Evolutionary conservation across 2,888 invertebrate species (phyloP).

Genomic region (Polydrusus pterygomalis): DNA sequence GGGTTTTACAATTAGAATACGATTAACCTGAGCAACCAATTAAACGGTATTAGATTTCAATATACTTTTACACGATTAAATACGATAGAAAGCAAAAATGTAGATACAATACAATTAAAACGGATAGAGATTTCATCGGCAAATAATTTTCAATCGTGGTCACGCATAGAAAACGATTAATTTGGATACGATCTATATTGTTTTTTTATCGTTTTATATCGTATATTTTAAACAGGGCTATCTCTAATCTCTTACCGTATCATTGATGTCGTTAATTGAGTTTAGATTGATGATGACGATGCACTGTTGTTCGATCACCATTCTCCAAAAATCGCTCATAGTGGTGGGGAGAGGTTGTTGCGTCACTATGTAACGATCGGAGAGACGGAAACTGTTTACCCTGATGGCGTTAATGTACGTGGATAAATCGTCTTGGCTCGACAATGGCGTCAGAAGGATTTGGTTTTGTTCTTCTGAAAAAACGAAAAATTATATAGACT

Average conservation of each 20-base stretch:
- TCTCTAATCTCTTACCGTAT: conserved; percentile 67
- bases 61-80: too few relatives aligned
- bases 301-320: conserved; percentile 69
- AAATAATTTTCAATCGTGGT: too few relatives aligned
- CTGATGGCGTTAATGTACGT: conserved; percentile 72
- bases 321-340: conserved; percentile 72
- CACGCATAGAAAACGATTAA: too few relatives aligned
- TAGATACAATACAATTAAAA: too few relatives aligned
- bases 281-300: conserved; percentile 70
- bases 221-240: too few relatives aligned
- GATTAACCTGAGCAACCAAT: too few relatives aligned
- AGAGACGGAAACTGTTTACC: conserved; percentile 68
- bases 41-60: too few relatives aligned
- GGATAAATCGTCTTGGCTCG: conserved; percentile 67
- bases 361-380: conserved; percentile 70
- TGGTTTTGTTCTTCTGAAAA: conserved; percentile 11
- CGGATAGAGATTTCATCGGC: too few relatives aligned
- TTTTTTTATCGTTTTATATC: too few relatives aligned
- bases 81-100: too few relatives aligned
- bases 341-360: conserved; percentile 72
- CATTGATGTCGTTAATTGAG: conserved; percentile 65
- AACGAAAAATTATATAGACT: not conserved
- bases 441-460: conserved; percentile 68
- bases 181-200: too few relatives aligned
- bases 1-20: too few relatives aligned